Evolutionary conservation across 2,797 vertebrate species (phyloP).

Genomic region (Fistularia tabacaria): DNA sequence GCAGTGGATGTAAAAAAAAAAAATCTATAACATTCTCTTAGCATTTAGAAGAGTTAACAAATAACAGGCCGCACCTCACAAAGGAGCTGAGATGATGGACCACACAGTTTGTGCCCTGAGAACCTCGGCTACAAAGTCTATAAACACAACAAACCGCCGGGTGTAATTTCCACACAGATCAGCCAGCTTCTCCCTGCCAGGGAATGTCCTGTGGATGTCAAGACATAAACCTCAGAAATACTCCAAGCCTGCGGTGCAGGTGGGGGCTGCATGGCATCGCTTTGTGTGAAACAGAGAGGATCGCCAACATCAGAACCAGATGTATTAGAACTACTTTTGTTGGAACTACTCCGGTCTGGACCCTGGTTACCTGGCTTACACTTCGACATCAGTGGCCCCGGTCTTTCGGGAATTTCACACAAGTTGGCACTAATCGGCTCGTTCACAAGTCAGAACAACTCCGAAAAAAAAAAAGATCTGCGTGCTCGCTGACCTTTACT

Average conservation of each 20-base stretch:
- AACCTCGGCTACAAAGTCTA: slow-evolving; percentile 53
- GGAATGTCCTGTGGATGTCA: slow-evolving; percentile 53
- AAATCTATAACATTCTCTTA: background rate
- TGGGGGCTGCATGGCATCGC: slow-evolving; percentile 4
- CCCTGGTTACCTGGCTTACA: no score
- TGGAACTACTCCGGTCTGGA: no score
- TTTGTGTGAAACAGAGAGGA: background rate
- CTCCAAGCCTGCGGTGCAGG: slow-evolving; percentile 27
- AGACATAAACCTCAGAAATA: slow-evolving; percentile 40
- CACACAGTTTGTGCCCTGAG: slow-evolving; percentile 63
- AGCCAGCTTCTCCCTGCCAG: slow-evolving; percentile 51
- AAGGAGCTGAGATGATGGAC: slow-evolving; percentile 52
- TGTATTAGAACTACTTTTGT: background rate
- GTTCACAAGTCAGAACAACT: no score
- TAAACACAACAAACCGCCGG: slow-evolving; percentile 69
- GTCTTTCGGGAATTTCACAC: no score
- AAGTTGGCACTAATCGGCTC: no score
- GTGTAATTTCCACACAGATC: slow-evolving; percentile 62
- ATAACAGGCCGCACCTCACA: slow-evolving; percentile 61
- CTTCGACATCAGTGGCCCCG: no score
- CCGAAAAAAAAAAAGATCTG: no score
- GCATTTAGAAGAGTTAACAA: slow-evolving; percentile 59
- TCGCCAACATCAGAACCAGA: background rate
- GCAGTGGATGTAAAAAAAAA: no score
- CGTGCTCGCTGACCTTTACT: no score